Evolutionary conservation across 2,888 invertebrate species (phyloP).

Genomic region (Sturmia bella): DNA sequence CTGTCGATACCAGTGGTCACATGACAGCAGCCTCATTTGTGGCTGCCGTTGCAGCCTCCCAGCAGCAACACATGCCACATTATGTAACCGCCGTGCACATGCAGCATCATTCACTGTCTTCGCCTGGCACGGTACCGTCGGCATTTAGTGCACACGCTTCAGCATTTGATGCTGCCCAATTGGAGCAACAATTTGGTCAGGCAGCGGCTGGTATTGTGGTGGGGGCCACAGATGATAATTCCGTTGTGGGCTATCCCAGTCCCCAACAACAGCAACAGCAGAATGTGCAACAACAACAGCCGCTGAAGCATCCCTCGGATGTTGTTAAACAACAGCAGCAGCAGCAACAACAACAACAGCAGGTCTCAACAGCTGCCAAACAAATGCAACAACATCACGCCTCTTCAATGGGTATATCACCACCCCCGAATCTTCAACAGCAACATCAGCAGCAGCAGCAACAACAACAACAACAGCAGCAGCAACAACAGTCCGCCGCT

Average conservation of each 20-base stretch:
- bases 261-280: slow-evolving; percentile 81
- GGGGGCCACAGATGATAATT: slow-evolving; percentile 71
- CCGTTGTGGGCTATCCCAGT: slow-evolving; percentile 82
- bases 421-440: slow-evolving; percentile 85
- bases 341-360: slow-evolving; percentile 77
- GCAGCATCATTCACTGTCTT: slow-evolving; percentile 81
- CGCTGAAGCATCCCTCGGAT: slow-evolving; percentile 76
- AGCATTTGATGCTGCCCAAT: slow-evolving; percentile 73
- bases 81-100: slow-evolving; percentile 80
- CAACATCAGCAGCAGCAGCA: slow-evolving; percentile 89
- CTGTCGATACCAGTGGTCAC: slow-evolving; percentile 76
- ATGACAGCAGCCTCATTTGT: slow-evolving; percentile 79
- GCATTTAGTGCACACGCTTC: slow-evolving; percentile 79
- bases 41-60: slow-evolving; percentile 78
- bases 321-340: slow-evolving; percentile 80
- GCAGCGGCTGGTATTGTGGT: slow-evolving; percentile 69
- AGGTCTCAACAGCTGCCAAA: slow-evolving; percentile 81
- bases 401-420: slow-evolving; percentile 82
- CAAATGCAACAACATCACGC: slow-evolving; percentile 84
- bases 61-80: slow-evolving; percentile 77
- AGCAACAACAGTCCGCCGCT: slow-evolving; percentile 81
- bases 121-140: slow-evolving; percentile 78
- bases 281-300: slow-evolving; percentile 70
- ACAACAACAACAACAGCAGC: slow-evolving; percentile 81
- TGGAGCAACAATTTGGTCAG: slow-evolving; percentile 82